Conservation (phyloP, 2,888 invertebrate species). For the Ctenicera cuprea region DNA sequence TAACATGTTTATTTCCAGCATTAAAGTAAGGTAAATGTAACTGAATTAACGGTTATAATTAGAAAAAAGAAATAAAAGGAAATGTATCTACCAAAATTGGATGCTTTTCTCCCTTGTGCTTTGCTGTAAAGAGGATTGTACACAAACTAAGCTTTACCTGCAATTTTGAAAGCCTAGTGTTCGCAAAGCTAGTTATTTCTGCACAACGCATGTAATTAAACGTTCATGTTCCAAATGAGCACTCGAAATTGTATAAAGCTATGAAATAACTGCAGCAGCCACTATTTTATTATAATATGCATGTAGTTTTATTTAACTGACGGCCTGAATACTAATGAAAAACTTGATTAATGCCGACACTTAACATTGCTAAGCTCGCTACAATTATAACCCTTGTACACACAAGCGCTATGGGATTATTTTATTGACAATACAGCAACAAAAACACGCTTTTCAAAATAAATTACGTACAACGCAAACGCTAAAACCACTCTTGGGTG, state of each 20-base stretch:
- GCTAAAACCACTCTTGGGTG: constrained; percentile 49
- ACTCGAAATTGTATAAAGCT: constrained; percentile 41
- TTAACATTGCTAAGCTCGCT: constrained; percentile 40
- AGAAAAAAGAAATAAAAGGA: constrained; percentile 36
- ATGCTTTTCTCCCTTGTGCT: constrained; percentile 1
- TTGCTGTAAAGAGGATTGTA: background rate
- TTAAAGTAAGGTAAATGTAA: constrained; percentile 43
- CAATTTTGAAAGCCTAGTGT: constrained; percentile 10
- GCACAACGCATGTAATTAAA: constrained; percentile 33
- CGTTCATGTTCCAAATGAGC: constrained; percentile 28
- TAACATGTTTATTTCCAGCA: constrained; percentile 43
- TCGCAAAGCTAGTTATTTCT: constrained; percentile 31
- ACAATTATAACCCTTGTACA: constrained; percentile 46
- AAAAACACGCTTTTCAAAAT: constrained; percentile 50
- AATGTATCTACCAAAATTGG: background rate
- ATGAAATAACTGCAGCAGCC: constrained; percentile 38
- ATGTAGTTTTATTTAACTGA: constrained; percentile 43
- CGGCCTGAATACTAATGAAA: constrained; percentile 52
- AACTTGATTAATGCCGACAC: constrained; percentile 54
- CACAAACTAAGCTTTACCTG: constrained; percentile 19
- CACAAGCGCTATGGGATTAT: constrained; percentile 46
- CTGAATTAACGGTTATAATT: constrained; percentile 43
- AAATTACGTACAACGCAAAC: constrained; percentile 49
- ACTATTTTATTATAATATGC: constrained; percentile 39
- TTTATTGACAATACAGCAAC: constrained; percentile 49